Base-by-base conservation (phyloP, 1,140 invertebrate genomes). In the Asbolus verrucosus region DNA sequence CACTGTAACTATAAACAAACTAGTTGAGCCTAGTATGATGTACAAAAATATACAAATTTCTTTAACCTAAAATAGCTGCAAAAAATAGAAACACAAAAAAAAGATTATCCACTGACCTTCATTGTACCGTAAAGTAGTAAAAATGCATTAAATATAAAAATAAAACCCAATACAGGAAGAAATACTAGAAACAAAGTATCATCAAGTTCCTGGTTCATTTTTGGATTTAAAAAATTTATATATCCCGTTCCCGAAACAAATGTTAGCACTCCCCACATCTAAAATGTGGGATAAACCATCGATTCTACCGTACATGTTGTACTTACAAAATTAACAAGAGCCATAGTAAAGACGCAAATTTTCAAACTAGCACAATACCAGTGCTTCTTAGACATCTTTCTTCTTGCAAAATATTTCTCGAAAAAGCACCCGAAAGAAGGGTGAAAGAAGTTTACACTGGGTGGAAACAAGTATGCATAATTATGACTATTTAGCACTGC, bases 271-370 rank as follows among this genome's bases (percentile, higher is more conserved):
- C n/a, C n/a, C n/a, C n/a, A n/a, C n/a, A n/a, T n/a, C n/a, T n/a
- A n/a, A n/a, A n/a, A n/a, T n/a, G n/a, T n/a, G n/a, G n/a, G n/a
- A n/a, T n/a, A n/a, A n/a, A n/a, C n/a, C n/a, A n/a, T n/a, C n/a
- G n/a, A n/a, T n/a, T n/a, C n/a, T n/a, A 5, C 8, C 16, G 2
- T 1, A 50, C 6, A 19, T 18, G 2, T n/a, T 2, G 6, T 19
- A 50, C 43, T 21, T 50, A 50, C 43, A 24, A 24, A 21, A n/a
- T 19, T 50, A 6, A 13, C 43, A 50, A 50, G 9, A 50, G 19
- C 11, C 43, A 50, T 50, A 14, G 21, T n/a, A 50, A 19, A 24
- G n/a, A 18, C 15, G 6, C 15, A 16, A 24, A 9, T 19, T 24
- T 24, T 36, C 5, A 36, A n/a, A n/a, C 5, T 6, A n/a, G 11